phyloP scores from a whole-genome alignment of 2,888 invertebrate species.

The Trileptium ribeirensis region DNA sequence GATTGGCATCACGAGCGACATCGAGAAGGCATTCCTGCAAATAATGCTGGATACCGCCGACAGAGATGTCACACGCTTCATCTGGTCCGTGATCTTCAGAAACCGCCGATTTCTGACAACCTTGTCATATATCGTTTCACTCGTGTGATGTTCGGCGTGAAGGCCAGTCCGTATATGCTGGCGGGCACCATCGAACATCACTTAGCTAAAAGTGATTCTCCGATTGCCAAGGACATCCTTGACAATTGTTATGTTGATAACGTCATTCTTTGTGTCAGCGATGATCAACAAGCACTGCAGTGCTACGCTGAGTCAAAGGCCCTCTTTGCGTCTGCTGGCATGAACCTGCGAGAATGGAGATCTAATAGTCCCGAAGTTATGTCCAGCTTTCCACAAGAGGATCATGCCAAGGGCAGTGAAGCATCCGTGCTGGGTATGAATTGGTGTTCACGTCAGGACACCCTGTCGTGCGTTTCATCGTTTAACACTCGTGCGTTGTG shows the following conservation, averaged over 20 bases:
- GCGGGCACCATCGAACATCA: neutral
- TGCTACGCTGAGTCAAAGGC: neutral
- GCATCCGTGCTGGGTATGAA: neutral
- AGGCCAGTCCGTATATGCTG: neutral
- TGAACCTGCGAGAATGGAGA: neutral
- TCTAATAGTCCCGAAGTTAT: neutral
- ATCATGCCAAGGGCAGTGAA: neutral
- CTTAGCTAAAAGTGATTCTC: neutral
- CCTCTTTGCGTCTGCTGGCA: neutral
- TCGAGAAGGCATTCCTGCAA: constrained; percentile 24
- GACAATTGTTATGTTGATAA: neutral
- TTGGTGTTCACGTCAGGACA: neutral
- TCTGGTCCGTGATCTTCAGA: neutral
- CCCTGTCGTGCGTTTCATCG: neutral
- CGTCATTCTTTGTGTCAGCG: neutral
- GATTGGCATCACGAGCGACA: neutral
- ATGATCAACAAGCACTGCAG: neutral
- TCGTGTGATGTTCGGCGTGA: neutral
- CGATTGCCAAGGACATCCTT: neutral
- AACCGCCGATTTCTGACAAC: neutral
- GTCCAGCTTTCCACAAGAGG: neutral
- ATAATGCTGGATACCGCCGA: neutral
- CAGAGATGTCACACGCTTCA: neutral
- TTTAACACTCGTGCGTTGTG: neutral
- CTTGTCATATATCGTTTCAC: neutral